Base-by-base conservation (phyloP, 2,797 vertebrate species). In the Centroberyx gerrardi region DNA sequence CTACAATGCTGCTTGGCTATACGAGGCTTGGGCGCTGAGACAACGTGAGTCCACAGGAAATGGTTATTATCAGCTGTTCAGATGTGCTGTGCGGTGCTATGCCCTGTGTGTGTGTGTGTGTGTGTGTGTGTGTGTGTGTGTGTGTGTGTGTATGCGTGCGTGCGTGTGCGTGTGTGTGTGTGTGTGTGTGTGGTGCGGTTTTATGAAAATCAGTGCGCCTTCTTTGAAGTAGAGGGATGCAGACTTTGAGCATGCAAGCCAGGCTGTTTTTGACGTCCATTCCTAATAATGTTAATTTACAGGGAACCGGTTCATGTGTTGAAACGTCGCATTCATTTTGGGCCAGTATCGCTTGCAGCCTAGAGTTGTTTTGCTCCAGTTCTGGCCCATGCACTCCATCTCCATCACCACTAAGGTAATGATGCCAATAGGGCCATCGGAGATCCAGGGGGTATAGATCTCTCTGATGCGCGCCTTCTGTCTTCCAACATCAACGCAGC, bases 61-160 rank as follows among this genome's bases (percentile, higher is more conserved):
- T 71, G 88, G 66, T 84, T 76, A 68, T 89, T 74, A 89, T 88
- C 88, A 90, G 91, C 87, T 90, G 90, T 82, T 86, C 74, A 8
- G 72, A 67, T 77, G 88, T 64, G 77, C 74, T 18, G 71, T 75
- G 75, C 46, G 12, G 69, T 53, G 71, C 66, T 17, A 28, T 65
- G 76, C 81, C 68, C 78, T 74, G 9, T 76, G 78, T n/a, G 77
- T 69, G 61, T n/a, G 46, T 12, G 42, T 17, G 28, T 48, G 65
- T 5, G 61, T 29, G 36, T 48, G 60, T 49, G 40, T 31, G 59
- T 62, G 55, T 66, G 51, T 36, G 55, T 53, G 59, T 55, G 33
- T 17, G 67, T 64, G 31, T 59, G 40, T 27, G 53, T 22, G 68
- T n/a, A 18, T 51, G 65, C 58, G 67, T 7, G 46, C 13, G 42